Conservation (phyloP, 1,140 invertebrate genomes). For the Coptotermes formosanus region DNA sequence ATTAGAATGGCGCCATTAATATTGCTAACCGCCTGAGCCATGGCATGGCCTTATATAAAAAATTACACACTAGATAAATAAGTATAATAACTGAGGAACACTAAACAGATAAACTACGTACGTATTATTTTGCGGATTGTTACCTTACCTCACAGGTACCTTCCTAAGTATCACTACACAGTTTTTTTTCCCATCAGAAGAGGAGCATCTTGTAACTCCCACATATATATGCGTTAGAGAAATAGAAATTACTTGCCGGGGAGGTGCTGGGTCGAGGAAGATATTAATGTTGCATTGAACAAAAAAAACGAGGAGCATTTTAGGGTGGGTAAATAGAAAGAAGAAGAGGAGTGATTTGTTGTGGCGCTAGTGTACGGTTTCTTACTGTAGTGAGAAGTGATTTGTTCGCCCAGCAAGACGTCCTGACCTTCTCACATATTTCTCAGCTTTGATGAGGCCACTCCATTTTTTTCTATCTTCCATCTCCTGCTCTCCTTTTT, state of each 20-base stretch:
- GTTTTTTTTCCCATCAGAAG: too few relatives aligned
- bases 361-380: not conserved
- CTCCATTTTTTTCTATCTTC: not conserved
- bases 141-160: too few relatives aligned
- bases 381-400: slow-evolving; percentile 11
- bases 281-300: not conserved
- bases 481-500: not conserved
- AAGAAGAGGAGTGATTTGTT: slow-evolving; percentile 7
- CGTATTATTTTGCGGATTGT: too few relatives aligned
- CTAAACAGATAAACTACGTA: too few relatives aligned
- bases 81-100: too few relatives aligned
- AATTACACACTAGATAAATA: too few relatives aligned
- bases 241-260: not conserved
- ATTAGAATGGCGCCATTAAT: too few relatives aligned
- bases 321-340: slow-evolving; percentile 6
- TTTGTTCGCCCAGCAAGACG: slow-evolving; percentile 23
- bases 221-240: not conserved
- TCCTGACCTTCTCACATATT: slow-evolving; percentile 28
- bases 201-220: too few relatives aligned
- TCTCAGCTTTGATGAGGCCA: slow-evolving; percentile 23
- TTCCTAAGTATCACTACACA: too few relatives aligned
- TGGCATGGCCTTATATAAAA: too few relatives aligned
- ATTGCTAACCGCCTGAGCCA: too few relatives aligned
- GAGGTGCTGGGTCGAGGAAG: not conserved
- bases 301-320: not conserved